These are phyloP conservation scores for Eciton burchellii DNA, from an alignment of 1,140 invertebrate genomes.

Conservation along the genomic window DNA sequence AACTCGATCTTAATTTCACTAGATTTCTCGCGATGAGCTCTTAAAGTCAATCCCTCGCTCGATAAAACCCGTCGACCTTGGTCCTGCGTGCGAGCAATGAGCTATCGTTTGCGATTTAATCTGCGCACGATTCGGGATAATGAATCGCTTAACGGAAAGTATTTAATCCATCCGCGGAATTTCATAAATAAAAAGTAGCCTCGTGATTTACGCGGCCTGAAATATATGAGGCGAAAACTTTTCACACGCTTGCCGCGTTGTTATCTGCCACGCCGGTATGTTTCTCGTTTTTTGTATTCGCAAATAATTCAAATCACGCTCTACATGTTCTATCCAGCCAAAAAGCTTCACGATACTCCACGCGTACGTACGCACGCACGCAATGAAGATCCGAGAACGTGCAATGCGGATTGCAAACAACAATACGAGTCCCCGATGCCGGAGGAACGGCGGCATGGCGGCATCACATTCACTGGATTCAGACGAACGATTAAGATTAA, in stretches of 20 bases:
- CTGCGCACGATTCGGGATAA: background rate
- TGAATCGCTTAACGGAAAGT: background rate
- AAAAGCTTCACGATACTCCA: constrained; percentile 1
- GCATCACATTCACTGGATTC: constrained; percentile 45
- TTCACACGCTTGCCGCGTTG: constrained; percentile 1
- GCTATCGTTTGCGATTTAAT: constrained; percentile 20
- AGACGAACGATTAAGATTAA: constrained; percentile 47
- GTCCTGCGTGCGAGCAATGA: background rate
- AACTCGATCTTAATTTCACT: constrained; percentile 11
- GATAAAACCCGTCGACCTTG: no score
- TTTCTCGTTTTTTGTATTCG: constrained; percentile 35
- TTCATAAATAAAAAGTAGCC: constrained; percentile 12
- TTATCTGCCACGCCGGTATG: background rate
- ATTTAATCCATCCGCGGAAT: background rate
- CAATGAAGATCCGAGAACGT: constrained; percentile 6
- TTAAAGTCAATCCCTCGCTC: background rate
- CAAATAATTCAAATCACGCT: constrained; percentile 44
- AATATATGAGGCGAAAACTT: constrained; percentile 30
- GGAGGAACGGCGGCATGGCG: background rate
- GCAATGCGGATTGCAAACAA: background rate
- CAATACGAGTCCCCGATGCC: constrained; percentile 16
- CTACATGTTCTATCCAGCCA: background rate
- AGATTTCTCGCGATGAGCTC: background rate
- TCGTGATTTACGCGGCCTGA: background rate
- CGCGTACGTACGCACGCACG: no score